Conservation (phyloP, 2,888 invertebrate genomes). For the Cephus nigrinus region DNA sequence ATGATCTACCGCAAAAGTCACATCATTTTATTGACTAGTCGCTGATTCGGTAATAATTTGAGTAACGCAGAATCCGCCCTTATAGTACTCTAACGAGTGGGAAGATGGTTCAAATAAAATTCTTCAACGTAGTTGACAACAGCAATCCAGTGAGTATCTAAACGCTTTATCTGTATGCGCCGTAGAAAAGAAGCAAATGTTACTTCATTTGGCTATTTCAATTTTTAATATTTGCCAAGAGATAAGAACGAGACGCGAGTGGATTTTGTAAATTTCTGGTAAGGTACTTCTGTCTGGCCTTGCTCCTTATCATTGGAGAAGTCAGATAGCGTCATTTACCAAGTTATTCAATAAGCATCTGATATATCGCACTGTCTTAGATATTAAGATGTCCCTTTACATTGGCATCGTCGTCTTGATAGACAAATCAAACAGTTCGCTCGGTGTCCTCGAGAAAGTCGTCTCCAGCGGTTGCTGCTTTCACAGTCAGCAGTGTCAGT, state of each 20-base stretch:
- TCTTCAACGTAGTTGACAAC: slow-evolving; percentile 53
- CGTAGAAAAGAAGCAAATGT: background rate
- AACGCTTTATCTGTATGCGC: background rate
- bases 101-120: slow-evolving; percentile 56
- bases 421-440: background rate
- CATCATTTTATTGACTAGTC: background rate
- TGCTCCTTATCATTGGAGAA: slow-evolving; percentile 23
- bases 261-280: slow-evolving; percentile 10
- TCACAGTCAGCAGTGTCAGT: background rate
- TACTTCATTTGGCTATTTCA: background rate
- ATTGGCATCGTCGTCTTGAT: background rate
- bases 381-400: background rate
- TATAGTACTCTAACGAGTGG: background rate
- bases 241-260: background rate
- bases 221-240: slow-evolving; percentile 3
- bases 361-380: background rate
- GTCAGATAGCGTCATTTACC: slow-evolving; percentile 19
- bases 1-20: background rate
- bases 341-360: slow-evolving; percentile 10
- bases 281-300: slow-evolving; percentile 21
- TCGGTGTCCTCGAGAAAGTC: background rate
- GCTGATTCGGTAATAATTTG: background rate
- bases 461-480: background rate
- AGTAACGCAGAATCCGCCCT: background rate
- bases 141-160: slow-evolving; percentile 50